These are phyloP conservation scores for Glaucomys volans DNA, from an alignment of 2,113 vertebrate species.

Conservation along the genomic window DNA sequence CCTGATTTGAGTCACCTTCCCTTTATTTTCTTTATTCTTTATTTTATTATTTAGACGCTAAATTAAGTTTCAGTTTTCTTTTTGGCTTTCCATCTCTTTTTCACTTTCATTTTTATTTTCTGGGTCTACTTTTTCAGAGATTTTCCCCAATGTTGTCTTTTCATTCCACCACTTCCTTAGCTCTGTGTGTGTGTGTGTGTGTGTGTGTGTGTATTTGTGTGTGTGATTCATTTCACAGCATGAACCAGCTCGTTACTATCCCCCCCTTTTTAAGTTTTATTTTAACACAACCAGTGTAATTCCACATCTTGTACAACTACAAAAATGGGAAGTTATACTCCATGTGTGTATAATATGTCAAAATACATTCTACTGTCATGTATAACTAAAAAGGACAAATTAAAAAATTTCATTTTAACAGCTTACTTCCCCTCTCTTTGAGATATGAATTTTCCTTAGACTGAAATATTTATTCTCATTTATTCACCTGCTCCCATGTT, in stretches of 20 bases:
- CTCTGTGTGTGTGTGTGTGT: neutral
- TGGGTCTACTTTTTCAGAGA: neutral
- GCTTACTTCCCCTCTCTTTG: neutral
- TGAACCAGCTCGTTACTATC: neutral
- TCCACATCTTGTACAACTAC: too few species aligned
- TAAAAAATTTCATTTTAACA: too few species aligned
- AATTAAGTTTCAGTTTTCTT: slow-evolving; percentile 35
- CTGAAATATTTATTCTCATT: neutral
- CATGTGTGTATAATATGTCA: too few species aligned
- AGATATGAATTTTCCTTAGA: neutral
- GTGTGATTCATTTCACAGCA: neutral
- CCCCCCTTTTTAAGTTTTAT: neutral
- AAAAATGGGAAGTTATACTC: too few species aligned
- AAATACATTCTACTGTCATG: too few species aligned
- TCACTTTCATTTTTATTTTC: neutral
- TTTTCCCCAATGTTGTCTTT: neutral
- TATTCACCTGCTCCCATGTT: neutral
- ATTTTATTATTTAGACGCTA: neutral
- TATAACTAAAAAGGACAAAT: too few species aligned
- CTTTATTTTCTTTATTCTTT: neutral
- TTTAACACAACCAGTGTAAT: too few species aligned
- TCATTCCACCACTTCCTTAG: neutral
- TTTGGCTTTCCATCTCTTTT: neutral
- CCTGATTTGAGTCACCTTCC: neutral
- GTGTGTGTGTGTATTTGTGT: too few species aligned